Percentiles rank a stretch among this genome's conserved stretches.
These are phyloP conservation scores for Natator depressus DNA, from an alignment of 2,113 vertebrate genomes.

Conservation along the genomic window DNA sequence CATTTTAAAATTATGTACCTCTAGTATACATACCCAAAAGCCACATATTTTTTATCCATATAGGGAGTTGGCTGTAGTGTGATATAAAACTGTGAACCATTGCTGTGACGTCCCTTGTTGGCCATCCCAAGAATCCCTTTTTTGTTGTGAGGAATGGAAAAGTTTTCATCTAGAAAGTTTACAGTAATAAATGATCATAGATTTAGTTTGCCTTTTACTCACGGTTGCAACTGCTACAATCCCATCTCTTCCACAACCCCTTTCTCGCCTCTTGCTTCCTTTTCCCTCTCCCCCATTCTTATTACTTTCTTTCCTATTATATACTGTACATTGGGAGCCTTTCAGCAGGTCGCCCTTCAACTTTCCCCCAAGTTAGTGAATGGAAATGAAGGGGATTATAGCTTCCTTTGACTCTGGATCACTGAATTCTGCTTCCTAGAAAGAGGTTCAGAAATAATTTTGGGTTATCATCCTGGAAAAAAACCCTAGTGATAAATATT, in stretches of 20 bases:
- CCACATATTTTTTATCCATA: conserved; percentile 88
- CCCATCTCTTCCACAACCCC: neutral
- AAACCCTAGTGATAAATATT: neutral
- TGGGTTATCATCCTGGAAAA: neutral
- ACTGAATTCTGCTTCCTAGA: neutral
- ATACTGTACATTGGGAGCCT: neutral
- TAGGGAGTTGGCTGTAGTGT: conserved; percentile 86
- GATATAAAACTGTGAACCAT: conserved; percentile 91
- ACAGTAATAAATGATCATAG: neutral
- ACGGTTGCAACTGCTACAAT: rapidly evolving
- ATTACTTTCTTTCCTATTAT: neutral
- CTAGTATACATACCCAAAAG: conserved; percentile 87
- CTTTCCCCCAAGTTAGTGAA: neutral
- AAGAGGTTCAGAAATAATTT: neutral
- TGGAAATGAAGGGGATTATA: neutral
- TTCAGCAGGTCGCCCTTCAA: neutral
- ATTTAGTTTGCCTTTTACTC: neutral
- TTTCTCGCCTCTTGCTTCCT: neutral
- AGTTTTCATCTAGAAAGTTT: conserved; percentile 85
- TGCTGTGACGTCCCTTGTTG: conserved; percentile 89
- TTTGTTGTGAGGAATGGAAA: conserved; percentile 84
- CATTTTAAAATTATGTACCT: rapidly evolving
- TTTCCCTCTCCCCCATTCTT: rapidly evolving
- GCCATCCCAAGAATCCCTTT: conserved; percentile 88
- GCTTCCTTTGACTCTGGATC: neutral